These are phyloP conservation scores for Apoda limacodes DNA, from an alignment of 2,888 invertebrate species.

Conservation along the genomic window DNA sequence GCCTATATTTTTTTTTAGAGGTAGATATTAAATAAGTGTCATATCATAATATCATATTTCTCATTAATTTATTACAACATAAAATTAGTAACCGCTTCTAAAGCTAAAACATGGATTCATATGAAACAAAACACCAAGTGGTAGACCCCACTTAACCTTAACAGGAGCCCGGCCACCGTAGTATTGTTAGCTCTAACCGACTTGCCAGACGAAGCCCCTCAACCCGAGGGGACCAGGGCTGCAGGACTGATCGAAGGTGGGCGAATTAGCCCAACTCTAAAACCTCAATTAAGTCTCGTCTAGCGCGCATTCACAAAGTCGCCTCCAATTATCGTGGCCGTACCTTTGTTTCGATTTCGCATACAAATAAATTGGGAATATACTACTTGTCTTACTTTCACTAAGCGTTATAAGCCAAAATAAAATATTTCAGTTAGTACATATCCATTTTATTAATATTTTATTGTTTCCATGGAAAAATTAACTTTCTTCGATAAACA, in stretches of 20 bases:
- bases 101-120: conserved; percentile 9
- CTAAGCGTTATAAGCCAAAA: too few species aligned
- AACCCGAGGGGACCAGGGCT: conserved; percentile 30
- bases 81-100: too few species aligned
- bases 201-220: conserved; percentile 50
- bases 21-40: too few species aligned
- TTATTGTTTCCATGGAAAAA: too few species aligned
- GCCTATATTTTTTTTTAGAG: too few species aligned
- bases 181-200: conserved; percentile 43
- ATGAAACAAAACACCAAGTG: conserved; percentile 39
- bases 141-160: conserved; percentile 48
- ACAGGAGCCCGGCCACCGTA: conserved; percentile 23
- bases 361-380: too few species aligned
- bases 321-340: conserved; percentile 63
- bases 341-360: conserved; percentile 57
- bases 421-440: too few species aligned
- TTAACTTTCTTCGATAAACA: too few species aligned
- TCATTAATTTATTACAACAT: too few species aligned
- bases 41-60: too few species aligned
- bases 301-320: conserved; percentile 63
- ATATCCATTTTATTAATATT: too few species aligned
- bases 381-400: too few species aligned
- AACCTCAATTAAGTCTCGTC: conserved; percentile 70
- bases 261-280: conserved; percentile 67
- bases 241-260: conserved; percentile 58